phyloP scores from a whole-genome alignment of 2,888 invertebrate genomes.

The Drosophila subquinaria region DNA sequence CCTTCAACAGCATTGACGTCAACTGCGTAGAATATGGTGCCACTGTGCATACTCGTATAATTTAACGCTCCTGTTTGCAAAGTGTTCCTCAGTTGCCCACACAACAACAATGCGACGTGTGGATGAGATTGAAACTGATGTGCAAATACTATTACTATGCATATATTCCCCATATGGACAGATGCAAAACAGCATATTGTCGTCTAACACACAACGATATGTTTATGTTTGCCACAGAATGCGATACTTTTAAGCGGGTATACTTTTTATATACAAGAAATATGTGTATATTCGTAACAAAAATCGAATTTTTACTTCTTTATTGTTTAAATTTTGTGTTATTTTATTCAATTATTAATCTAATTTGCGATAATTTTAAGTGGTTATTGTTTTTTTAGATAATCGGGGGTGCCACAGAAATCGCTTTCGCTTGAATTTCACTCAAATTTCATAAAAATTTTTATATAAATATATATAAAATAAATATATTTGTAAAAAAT shows the following conservation, averaged over 20 bases:
- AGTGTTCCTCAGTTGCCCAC: constrained; percentile 6
- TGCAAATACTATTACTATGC: constrained; percentile 8
- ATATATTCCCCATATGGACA: constrained; percentile 13
- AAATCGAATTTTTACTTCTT: too few relatives aligned
- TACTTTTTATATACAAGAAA: too few relatives aligned
- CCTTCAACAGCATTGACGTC: constrained; percentile 14
- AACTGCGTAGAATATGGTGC: constrained; percentile 13
- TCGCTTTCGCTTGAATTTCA: too few relatives aligned
- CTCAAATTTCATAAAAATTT: too few relatives aligned
- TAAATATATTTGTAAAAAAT: too few relatives aligned
- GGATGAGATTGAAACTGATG: constrained; percentile 13
- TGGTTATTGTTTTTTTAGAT: too few relatives aligned
- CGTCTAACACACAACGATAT: not conserved
- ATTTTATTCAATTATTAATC: too few relatives aligned
- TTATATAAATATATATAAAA: too few relatives aligned
- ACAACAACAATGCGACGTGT: constrained; percentile 12
- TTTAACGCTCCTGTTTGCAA: constrained; percentile 5
- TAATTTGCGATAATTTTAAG: too few relatives aligned
- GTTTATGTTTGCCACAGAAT: not conserved
- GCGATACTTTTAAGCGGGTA: not conserved
- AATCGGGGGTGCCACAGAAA: too few relatives aligned
- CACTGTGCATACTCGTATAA: constrained; percentile 16
- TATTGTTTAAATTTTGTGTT: too few relatives aligned
- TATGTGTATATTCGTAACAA: too few relatives aligned
- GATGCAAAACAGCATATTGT: constrained; percentile 8